Conservation (phyloP, 2,888 invertebrate species). For the Andrena trimmerana region DNA sequence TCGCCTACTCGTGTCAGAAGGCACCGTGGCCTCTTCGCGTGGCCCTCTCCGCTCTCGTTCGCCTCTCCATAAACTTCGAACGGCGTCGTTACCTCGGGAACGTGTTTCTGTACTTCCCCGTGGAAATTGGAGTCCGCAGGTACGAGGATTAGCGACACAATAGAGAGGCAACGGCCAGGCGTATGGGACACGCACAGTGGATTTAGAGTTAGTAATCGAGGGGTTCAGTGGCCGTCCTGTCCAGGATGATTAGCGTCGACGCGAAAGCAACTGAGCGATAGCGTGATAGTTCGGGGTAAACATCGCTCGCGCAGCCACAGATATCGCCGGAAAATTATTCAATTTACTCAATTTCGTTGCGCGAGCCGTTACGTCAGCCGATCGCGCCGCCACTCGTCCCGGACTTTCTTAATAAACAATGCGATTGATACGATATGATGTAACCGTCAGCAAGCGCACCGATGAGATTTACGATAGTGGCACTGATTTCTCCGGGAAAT, state of each 20-base stretch:
- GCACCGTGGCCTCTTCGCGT: not conserved
- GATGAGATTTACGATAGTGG: not conserved
- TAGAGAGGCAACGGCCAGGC: not conserved
- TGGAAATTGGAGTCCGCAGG: not conserved
- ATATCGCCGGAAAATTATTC: not conserved
- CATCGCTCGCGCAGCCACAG: not conserved
- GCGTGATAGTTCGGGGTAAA: not conserved
- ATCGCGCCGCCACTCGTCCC: not conserved
- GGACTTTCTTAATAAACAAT: not conserved
- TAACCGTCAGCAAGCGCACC: not conserved
- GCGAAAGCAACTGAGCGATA: not conserved
- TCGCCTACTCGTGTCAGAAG: slow-evolving; percentile 53
- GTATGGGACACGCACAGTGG: not conserved
- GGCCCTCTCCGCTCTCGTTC: not conserved
- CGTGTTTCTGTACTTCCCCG: not conserved
- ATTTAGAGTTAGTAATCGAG: not conserved
- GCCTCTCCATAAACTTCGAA: not conserved
- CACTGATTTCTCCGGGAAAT: not conserved
- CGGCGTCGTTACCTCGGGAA: not conserved
- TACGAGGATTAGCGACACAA: not conserved
- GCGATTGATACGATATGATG: not conserved
- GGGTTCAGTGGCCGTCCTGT: not conserved
- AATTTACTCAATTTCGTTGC: too few relatives aligned
- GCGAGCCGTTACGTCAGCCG: not conserved
- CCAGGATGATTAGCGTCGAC: not conserved